A percentile compares a stretch with the other conserved stretches of the same genome.
Evolutionary conservation across 2,797 vertebrate species (phyloP).

Genomic region (Lepus townsendii): DNA sequence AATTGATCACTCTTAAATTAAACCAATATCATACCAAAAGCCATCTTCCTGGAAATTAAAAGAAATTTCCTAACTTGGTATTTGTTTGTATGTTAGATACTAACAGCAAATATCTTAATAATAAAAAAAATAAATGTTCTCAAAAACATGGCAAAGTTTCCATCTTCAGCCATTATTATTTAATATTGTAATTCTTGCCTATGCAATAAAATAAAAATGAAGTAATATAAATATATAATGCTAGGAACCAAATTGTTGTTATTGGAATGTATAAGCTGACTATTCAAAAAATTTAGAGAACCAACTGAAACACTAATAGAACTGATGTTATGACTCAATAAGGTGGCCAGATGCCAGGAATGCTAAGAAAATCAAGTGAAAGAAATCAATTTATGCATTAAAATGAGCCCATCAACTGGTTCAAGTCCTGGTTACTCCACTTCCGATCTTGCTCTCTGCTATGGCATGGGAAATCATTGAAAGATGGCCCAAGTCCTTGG

Average conservation of each 20-base stretch:
- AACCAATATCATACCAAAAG: background rate
- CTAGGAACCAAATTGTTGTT: background rate
- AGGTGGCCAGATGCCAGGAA: background rate
- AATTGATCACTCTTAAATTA: constrained; percentile 9
- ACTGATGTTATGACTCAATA: background rate
- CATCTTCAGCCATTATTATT: background rate
- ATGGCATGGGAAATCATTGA: no score
- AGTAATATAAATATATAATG: background rate
- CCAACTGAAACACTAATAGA: background rate
- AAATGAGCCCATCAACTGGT: background rate
- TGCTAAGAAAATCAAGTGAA: background rate
- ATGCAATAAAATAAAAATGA: background rate
- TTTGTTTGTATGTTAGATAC: background rate
- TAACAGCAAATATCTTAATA: background rate
- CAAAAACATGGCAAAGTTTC: background rate
- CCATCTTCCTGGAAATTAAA: background rate
- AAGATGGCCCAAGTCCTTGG: no score
- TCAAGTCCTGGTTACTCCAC: no score
- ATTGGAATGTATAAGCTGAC: background rate
- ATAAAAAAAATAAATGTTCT: constrained; percentile 40
- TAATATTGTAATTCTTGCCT: background rate
- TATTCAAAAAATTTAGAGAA: background rate
- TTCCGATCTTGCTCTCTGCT: no score
- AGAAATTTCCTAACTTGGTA: background rate
- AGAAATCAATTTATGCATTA: background rate